phyloP scores from a whole-genome alignment of 2,888 invertebrate species.

The Eurytoma adleriae region DNA sequence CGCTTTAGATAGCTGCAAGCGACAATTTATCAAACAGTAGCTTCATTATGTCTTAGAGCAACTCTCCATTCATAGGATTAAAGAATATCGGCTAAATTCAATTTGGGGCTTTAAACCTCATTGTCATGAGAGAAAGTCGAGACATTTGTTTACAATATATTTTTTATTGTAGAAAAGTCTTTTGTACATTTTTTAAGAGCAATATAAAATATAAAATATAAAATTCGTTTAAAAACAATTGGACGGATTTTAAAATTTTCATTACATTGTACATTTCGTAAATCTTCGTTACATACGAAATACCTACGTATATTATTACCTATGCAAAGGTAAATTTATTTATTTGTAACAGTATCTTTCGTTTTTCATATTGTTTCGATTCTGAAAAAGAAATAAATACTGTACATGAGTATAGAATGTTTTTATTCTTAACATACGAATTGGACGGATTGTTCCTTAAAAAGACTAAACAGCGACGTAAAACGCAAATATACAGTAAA shows the following conservation, averaged over 20 bases:
- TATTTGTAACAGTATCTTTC: no score
- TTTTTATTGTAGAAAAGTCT: constrained; percentile 43
- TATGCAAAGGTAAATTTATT: no score
- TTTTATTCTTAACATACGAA: no score
- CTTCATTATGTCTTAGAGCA: no score
- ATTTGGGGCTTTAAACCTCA: neutral
- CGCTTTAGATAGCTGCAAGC: no score
- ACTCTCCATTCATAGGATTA: neutral
- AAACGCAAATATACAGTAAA: no score
- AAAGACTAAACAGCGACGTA: no score
- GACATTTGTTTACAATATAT: neutral
- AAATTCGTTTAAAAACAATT: constrained; percentile 35
- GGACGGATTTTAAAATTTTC: constrained; percentile 48
- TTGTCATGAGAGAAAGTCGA: constrained; percentile 16
- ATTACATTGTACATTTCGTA: neutral
- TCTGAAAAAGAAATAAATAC: neutral
- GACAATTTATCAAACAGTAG: no score
- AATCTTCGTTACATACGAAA: no score
- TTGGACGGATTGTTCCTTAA: no score
- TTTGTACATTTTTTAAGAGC: neutral
- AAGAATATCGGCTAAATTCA: neutral
- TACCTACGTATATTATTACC: no score
- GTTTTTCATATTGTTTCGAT: no score
- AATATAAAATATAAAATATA: constrained; percentile 33
- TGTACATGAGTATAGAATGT: neutral